A percentile compares a stretch with the other conserved stretches of the same genome.
These are phyloP conservation scores for Hyposmocoma kahamanoa DNA, from an alignment of 1,140 invertebrate genomes.

Conservation along the genomic window DNA sequence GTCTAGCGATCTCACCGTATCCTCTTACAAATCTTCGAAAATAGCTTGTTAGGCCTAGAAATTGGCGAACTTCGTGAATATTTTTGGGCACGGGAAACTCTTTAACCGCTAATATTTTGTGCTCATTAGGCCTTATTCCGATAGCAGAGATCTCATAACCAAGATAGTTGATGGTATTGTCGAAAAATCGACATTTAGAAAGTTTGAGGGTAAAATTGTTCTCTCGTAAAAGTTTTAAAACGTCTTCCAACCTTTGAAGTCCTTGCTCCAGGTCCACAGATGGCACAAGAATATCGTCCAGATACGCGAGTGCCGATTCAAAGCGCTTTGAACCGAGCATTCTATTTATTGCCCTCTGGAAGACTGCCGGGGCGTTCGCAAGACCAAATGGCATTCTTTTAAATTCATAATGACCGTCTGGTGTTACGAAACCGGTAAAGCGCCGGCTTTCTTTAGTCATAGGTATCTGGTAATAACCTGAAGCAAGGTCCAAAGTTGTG, in stretches of 20 bases:
- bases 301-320: slow-evolving; percentile 15
- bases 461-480: slow-evolving; percentile 6
- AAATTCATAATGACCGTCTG: slow-evolving; percentile 19
- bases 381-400: slow-evolving; percentile 7
- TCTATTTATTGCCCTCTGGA: too few species aligned
- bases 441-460: slow-evolving; percentile 1
- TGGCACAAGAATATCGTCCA: slow-evolving; percentile 25
- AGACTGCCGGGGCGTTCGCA: slow-evolving; percentile 5
- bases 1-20: background rate
- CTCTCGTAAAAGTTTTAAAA: slow-evolving; percentile 7
- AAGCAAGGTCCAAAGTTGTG: slow-evolving; percentile 19
- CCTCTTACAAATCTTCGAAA: background rate
- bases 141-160: slow-evolving; percentile 1
- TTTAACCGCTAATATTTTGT: background rate
- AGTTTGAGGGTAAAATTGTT: background rate
- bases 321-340: slow-evolving; percentile 6
- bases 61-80: background rate
- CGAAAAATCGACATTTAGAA: slow-evolving; percentile 9
- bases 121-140: background rate
- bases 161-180: background rate
- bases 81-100: background rate
- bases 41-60: background rate
- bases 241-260: slow-evolving; percentile 11
- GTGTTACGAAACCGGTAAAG: slow-evolving; percentile 15
- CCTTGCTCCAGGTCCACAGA: slow-evolving; percentile 23